Conservation (phyloP, 2,888 invertebrate species). For the Synanthedon vespiformis region DNA sequence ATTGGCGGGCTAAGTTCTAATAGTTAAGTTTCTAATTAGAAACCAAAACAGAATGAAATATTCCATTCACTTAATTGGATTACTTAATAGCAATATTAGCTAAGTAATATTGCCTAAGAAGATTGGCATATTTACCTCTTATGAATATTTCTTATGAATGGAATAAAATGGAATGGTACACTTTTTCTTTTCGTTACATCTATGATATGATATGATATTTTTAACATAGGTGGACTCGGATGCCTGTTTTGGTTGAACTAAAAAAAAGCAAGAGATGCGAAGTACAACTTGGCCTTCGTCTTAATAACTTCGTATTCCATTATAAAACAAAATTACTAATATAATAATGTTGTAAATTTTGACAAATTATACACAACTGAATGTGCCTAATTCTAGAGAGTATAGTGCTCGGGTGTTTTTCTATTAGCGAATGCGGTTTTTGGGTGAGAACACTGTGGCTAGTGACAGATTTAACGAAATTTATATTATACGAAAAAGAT, state of each 20-base stretch:
- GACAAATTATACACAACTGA: constrained; percentile 55
- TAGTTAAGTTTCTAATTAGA: too few species aligned
- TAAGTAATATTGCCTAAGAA: constrained; percentile 9
- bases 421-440: constrained; percentile 65
- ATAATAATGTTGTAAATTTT: constrained; percentile 47
- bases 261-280: constrained; percentile 6
- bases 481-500: too few species aligned
- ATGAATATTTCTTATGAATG: constrained; percentile 1
- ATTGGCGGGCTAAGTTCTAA: too few species aligned
- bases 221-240: too few species aligned
- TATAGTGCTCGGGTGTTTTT: constrained; percentile 57
- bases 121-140: constrained; percentile 8
- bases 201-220: too few species aligned
- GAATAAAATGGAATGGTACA: too few species aligned
- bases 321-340: constrained; percentile 21
- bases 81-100: constrained; percentile 1
- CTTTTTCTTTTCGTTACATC: too few species aligned
- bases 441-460: constrained; percentile 13
- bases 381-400: constrained; percentile 61
- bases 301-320: constrained; percentile 31
- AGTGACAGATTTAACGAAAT: too few species aligned
- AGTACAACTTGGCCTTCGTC: constrained; percentile 24
- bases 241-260: neutral
- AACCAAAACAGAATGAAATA: too few species aligned
- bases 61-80: too few species aligned